Base-by-base conservation (phyloP, 30 jellyfish, hydroid and myxozoan genomes). In the Chrysaora quinquecirrha region DNA sequence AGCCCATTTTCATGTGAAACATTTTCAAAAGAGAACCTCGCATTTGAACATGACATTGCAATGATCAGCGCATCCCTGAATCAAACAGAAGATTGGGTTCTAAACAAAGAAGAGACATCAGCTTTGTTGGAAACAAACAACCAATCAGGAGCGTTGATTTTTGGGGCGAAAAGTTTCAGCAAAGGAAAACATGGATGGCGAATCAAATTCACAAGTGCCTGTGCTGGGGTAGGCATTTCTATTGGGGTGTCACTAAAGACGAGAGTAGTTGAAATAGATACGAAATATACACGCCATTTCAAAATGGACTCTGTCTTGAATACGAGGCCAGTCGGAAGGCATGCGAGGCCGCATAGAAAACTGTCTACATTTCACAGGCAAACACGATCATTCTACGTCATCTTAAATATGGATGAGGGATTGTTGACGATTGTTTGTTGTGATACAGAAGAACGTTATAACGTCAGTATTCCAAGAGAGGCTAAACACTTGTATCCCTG, bases 161-260 rank as follows among this genome's bases (percentile, higher is more conserved):
- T 82, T 28, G 92, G 92, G 18, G 75, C 85, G 22, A 34, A 64
- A 43, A 60, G 85, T 7, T 82, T 82, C 79, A 43, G 85, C 10
- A 75, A 25, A 3, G 92, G 92, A 21, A 82, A 82, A 34, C 92
- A 82, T 43, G 92, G 92, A 63, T 82, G 92, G 92, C 64, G 66
- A 50, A 64, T 82, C 1, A 82, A 82, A 62, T 82, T 82, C 85
- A 69, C 92, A 38, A 66, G 85, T 46, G 92, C 92, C 11, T 82
- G 92, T 70, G 74, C 92, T 0, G 84, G 85, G 32, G 92, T 82
- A 19, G 48, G 52, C 34, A 82, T 82, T 23, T 50, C 92, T 2
- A 71, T 82, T 25, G 92, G 92, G 0, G 92, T 82, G 64, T 82
- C 92, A n/a, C 85, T 33, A 48, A 82, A 82, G 84, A 82, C 92